Evolutionary conservation across 2,113 vertebrate genomes (phyloP), one percentile per base, ranked within the genome.

Genomic region (Prionailurus bengalensis): DNA sequence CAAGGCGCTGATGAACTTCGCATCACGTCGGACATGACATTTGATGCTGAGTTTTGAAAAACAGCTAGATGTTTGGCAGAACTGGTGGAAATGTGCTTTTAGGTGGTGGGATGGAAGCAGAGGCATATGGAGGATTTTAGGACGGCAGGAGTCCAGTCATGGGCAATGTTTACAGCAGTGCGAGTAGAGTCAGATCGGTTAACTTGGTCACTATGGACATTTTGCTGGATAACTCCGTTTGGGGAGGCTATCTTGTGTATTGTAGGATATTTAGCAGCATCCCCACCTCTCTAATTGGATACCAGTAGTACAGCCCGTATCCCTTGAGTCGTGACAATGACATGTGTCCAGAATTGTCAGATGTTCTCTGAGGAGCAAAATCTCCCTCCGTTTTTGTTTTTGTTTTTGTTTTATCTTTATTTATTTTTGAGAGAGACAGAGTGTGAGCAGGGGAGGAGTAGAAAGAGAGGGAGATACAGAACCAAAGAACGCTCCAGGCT

Each of bases 11-110:
- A 51, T 31, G 5, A 70, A 61, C 65, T 96, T 93, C 73, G 27
- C 91, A 48, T 94, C 29, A 8, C 68, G 27, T 74, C 76, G 23
- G 61, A 86, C 23, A 71, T 94, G 79, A 63, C 15, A 61, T 79
- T 86, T 92, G 79, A 81, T n/a, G n/a, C 63, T 66, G 53, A 27
- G 16, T 81, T 61, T 86, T 96, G 53, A 68, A 93, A 93, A 81
- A 89, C 31, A 65, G 21, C 15, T 63, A 51, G 58, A n/a, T 82
- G 7, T 68, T 19, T 68, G 51, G 61, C 27, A 66, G 45, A 93
- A 66, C 29, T 53, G 29, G 45, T 76, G 21, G 36, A 27, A 66
- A 92, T 39, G 7, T 79, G 13, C n/a, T 90, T 86, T 29, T 25
- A 68, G 61, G 45, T 27, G 63, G 63, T 55, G 55, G 66, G 36